phyloP scores from a whole-genome alignment of 2,113 vertebrate species.

The Oncorhynchus clarkii region DNA sequence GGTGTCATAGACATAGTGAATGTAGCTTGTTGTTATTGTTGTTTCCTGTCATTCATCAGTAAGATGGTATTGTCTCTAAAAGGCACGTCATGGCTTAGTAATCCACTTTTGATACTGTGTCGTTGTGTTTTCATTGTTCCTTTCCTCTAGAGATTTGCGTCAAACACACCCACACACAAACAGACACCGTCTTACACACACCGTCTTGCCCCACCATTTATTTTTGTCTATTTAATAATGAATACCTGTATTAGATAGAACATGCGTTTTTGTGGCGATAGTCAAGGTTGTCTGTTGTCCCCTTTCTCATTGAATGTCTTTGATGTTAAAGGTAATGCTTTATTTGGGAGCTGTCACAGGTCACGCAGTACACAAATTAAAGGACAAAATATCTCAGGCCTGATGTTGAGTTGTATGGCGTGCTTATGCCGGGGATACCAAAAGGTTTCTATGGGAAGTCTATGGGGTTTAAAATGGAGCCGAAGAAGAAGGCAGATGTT shows the following conservation, averaged over 20 bases:
- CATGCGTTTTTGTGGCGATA: slow-evolving; percentile 7
- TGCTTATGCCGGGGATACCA: too few relatives aligned
- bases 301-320: slow-evolving; percentile 15
- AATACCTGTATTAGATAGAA: slow-evolving; percentile 18
- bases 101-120: slow-evolving; percentile 17
- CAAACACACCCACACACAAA: not conserved
- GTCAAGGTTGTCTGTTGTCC: not conserved
- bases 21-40: not conserved
- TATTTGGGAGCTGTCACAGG: too few relatives aligned
- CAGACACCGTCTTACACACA: not conserved
- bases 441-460: too few relatives aligned
- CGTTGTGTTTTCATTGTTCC: slow-evolving; percentile 7
- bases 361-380: too few relatives aligned
- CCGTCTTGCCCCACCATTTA: slow-evolving; percentile 24
- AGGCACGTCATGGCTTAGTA: slow-evolving; percentile 1
- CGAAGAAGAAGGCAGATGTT: too few relatives aligned
- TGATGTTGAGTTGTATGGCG: too few relatives aligned
- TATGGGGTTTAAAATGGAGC: too few relatives aligned
- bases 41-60: not conserved
- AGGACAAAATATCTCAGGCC: too few relatives aligned
- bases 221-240: slow-evolving; percentile 33
- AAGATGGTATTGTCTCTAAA: slow-evolving; percentile 6
- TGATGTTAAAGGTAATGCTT: not conserved
- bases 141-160: slow-evolving; percentile 18
- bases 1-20: not conserved